These are phyloP conservation scores for Antigone vipio DNA, from an alignment of 2,113 vertebrate species.

Conservation along the genomic window DNA sequence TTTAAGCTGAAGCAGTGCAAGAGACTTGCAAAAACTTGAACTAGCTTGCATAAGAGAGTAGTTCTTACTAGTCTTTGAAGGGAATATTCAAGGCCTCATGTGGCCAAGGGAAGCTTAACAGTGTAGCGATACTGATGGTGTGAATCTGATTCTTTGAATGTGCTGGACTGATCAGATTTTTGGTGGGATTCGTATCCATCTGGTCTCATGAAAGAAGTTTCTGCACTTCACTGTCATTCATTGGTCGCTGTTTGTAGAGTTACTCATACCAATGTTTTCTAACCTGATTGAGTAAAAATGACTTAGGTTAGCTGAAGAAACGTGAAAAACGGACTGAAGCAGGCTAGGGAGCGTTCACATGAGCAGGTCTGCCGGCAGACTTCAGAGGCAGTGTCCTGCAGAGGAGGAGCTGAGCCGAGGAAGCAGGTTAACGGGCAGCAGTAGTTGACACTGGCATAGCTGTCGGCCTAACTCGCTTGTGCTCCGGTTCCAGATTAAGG, in stretches of 20 bases:
- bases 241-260: background rate
- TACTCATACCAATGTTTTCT: background rate
- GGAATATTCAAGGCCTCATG: background rate
- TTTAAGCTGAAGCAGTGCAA: background rate
- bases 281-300: background rate
- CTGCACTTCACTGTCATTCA: background rate
- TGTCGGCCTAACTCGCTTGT: accelerated
- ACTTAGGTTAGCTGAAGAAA: background rate
- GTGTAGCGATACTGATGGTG: background rate
- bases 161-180: background rate
- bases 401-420: background rate
- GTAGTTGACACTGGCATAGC: background rate
- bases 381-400: background rate
- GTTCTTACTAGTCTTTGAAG: background rate
- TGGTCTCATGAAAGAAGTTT: background rate
- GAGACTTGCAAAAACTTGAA: background rate
- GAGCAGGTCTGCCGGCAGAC: background rate
- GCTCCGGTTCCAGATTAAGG: background rate
- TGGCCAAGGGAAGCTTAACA: background rate
- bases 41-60: background rate
- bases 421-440: background rate
- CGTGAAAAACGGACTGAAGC: background rate
- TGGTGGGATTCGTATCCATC: background rate
- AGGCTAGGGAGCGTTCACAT: background rate
- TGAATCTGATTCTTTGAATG: background rate